Base-by-base conservation (phyloP, 2,888 invertebrate species). In the Bhutanitis thaidina region DNA sequence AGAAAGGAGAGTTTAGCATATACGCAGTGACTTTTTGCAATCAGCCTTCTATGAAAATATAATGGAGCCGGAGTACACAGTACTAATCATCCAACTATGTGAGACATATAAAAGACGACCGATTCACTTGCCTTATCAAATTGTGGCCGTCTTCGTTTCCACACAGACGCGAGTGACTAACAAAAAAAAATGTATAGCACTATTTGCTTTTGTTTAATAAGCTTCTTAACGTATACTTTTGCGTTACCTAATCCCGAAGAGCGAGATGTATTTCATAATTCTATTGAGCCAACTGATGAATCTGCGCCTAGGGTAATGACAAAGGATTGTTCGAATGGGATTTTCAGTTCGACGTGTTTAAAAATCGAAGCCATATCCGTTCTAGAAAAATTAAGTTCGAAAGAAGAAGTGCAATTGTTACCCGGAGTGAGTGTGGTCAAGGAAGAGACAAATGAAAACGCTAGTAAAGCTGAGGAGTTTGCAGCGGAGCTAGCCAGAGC, bases 401-500 rank as follows among this genome's bases (percentile, higher is more conserved):
- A 84, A 56, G 85, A 88, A 3, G 89, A 89, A 58, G 57, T 89
- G 1, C 69, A 71, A 10, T 62, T 85, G 0, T 56, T 84, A 1
- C 88, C 85, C 12, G 89, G 85, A 53, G 90, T 96, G 1, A 93
- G 93, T 60, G 90, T 96, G 15, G 92, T 95, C 34, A 93, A 93
- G 56, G 94, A 94, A 69, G 77, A 82, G 16, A 62, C 51, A 1
- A 69, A 70, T 8, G 84, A 81, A 45, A 89, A 85, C 53, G 91
- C 90, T 12, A 88, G 92, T 25, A 92, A 92, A 41, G 90, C 93
- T 1, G 94, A 95, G 58, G 91, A 95, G 36, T 93, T 95, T 57
- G 93, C 94, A 0, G 91, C 84, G 61, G 95, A 95, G 69, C 77
- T 95, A 3, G 94, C 95, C 0, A 91, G 94, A 54, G 93, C 93